phyloP scores from a whole-genome alignment of 2,888 invertebrate genomes.

The Cosmia trapezina region DNA sequence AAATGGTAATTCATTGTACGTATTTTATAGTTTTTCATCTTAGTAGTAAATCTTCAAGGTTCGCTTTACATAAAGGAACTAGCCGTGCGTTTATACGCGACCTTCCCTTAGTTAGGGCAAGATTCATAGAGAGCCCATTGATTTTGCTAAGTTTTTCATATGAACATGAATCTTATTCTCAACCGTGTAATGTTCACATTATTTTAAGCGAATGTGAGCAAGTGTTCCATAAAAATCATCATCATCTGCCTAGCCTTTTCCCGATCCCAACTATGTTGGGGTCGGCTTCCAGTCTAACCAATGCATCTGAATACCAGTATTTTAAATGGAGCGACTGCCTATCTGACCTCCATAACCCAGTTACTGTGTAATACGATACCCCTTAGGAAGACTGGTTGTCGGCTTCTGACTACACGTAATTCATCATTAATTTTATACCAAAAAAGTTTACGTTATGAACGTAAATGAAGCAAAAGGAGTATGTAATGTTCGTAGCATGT shows the following conservation, averaged over 20 bases:
- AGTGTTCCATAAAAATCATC: neutral
- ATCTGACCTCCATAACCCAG: too few relatives aligned
- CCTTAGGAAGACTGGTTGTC: too few relatives aligned
- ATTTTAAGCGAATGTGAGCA: neutral
- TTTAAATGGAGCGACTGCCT: too few relatives aligned
- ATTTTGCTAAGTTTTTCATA: neutral
- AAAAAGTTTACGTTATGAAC: too few relatives aligned
- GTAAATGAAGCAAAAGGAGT: too few relatives aligned
- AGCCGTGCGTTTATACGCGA: neutral
- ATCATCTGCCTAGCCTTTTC: too few relatives aligned
- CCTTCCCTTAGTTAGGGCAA: conserved; percentile 5
- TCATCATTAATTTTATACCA: neutral
- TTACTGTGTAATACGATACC: too few relatives aligned
- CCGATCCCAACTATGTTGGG: too few relatives aligned
- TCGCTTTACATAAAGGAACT: conserved; percentile 8
- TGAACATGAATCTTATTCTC: neutral
- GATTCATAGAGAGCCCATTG: neutral
- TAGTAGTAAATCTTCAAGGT: neutral
- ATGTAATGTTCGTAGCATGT: too few relatives aligned
- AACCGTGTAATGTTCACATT: neutral
- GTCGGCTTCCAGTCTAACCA: too few relatives aligned
- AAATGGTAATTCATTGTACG: conserved; percentile 13
- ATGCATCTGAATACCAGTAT: too few relatives aligned
- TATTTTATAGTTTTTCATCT: conserved; percentile 30
- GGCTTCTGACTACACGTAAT: neutral